Percentiles rank a stretch among this genome's conserved stretches.
Conservation (phyloP, 2,113 vertebrate genomes). For the Oenanthe oenanthe region DNA sequence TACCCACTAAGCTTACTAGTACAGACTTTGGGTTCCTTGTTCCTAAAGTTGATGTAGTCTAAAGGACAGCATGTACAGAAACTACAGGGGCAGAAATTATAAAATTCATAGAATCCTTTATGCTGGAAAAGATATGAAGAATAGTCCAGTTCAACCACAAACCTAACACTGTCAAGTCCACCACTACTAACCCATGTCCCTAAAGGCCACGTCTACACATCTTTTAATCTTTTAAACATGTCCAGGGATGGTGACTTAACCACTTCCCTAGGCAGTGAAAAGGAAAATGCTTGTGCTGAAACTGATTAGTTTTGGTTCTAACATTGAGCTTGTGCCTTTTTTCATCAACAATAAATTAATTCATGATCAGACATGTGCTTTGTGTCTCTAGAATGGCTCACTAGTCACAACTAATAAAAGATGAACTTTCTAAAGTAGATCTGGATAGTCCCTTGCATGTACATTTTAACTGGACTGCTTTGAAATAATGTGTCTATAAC, state of each 20-base stretch:
- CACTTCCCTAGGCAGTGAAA: not conserved
- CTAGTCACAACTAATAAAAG: not conserved
- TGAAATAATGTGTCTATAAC: not conserved
- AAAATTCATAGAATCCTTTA: not conserved
- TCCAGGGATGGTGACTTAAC: not conserved
- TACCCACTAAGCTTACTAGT: not conserved
- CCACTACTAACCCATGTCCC: not conserved
- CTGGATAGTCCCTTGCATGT: not conserved
- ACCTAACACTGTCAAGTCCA: not conserved
- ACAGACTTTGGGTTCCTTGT: not conserved
- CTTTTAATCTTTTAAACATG: not conserved
- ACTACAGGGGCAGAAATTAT: not conserved
- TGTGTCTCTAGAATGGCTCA: not conserved
- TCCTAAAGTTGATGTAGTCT: not conserved
- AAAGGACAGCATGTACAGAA: not conserved
- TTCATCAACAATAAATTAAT: not conserved
- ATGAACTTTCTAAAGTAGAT: not conserved
- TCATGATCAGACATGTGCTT: not conserved
- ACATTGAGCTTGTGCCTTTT: not conserved
- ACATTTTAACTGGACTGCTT: not conserved
- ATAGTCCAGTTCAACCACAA: not conserved
- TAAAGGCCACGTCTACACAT: accelerated
- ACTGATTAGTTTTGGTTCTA: not conserved
- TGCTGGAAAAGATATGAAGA: not conserved
- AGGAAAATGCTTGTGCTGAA: not conserved